Conservation (phyloP, 1,140 invertebrate genomes). For the Drosophila pandora region DNA sequence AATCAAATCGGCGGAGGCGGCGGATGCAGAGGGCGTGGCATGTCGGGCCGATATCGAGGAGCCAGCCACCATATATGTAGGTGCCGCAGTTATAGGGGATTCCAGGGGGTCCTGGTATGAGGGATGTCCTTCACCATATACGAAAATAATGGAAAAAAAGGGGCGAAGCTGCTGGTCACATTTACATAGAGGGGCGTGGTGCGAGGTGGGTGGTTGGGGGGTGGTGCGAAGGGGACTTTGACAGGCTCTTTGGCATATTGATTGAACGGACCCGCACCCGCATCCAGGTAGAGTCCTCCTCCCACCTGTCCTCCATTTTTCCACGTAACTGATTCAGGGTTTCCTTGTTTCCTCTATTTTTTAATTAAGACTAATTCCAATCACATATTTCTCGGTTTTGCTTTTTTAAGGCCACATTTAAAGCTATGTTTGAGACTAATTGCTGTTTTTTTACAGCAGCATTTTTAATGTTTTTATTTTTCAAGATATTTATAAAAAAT, state of each 20-base stretch:
- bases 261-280: constrained; percentile 39
- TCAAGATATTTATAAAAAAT: too few relatives aligned
- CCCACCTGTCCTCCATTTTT: neutral
- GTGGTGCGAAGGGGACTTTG: constrained; percentile 15
- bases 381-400: constrained; percentile 35
- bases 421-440: too few relatives aligned
- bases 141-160: constrained; percentile 13
- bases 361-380: constrained; percentile 61
- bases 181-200: constrained; percentile 20
- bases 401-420: neutral
- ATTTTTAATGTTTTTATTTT: too few relatives aligned
- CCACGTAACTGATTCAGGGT: neutral
- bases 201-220: neutral
- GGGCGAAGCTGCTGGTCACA: constrained; percentile 25
- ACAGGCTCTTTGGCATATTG: constrained; percentile 44
- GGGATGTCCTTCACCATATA: constrained; percentile 6
- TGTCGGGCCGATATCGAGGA: constrained; percentile 41
- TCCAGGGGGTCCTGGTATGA: constrained; percentile 18
- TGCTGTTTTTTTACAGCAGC: too few relatives aligned
- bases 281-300: constrained; percentile 27
- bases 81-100: constrained; percentile 24
- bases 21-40: constrained; percentile 62
- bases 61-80: constrained; percentile 12
- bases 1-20: constrained; percentile 52
- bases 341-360: constrained; percentile 23